Evolutionary conservation across 1,140 invertebrate species (phyloP).

Genomic region (Lepidurus apus): DNA sequence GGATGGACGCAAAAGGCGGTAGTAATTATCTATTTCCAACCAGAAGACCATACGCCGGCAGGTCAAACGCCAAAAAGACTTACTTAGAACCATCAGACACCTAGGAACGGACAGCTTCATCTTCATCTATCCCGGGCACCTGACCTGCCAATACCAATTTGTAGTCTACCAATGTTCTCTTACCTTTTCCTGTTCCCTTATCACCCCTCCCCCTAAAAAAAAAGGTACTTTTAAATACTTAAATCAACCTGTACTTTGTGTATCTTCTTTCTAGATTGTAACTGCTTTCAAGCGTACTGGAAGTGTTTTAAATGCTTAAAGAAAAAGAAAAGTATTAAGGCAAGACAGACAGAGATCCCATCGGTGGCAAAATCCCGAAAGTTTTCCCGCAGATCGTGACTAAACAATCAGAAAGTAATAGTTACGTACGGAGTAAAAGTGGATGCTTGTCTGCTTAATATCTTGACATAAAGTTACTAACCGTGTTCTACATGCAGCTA

Average conservation of each 20-base stretch:
- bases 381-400: slow-evolving; percentile 5
- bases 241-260: too few species aligned
- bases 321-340: neutral
- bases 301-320: too few species aligned
- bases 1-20: neutral
- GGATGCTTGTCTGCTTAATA: slow-evolving; percentile 15
- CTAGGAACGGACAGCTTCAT: slow-evolving; percentile 10
- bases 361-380: neutral
- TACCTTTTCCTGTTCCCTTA: neutral
- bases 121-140: neutral
- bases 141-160: slow-evolving; percentile 12
- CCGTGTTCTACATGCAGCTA: slow-evolving; percentile 14
- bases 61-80: neutral
- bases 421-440: neutral
- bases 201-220: neutral
- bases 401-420: neutral
- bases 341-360: neutral
- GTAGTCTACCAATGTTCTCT: slow-evolving; percentile 21
- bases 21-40: slow-evolving; percentile 20
- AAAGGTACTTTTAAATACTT: neutral
- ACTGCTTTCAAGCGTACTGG: too few species aligned
- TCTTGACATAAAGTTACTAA: slow-evolving; percentile 12
- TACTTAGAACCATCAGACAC: slow-evolving; percentile 11
- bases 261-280: too few species aligned
- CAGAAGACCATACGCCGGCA: neutral